A percentile compares a stretch with the other conserved stretches of the same genome.
Conservation (phyloP, 2,797 vertebrate genomes). For the Hemibagrus guttatus region DNA sequence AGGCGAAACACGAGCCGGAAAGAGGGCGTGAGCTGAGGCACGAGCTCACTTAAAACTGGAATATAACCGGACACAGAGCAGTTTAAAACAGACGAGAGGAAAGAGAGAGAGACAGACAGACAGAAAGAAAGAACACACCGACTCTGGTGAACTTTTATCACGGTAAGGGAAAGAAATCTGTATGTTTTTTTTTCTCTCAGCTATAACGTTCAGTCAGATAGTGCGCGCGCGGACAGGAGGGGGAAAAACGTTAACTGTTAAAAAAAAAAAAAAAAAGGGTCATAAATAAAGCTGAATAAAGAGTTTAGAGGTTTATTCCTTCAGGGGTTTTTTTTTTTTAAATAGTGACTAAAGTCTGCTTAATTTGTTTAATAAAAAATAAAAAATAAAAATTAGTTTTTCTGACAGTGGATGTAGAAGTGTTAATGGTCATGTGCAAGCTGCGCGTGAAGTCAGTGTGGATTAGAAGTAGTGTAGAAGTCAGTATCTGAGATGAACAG, state of each 20-base stretch:
- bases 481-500: neutral
- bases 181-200: neutral
- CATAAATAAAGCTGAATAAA: neutral
- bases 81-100: neutral
- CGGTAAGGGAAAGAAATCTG: neutral
- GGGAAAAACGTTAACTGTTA: neutral
- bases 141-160: neutral
- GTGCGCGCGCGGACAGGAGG: neutral
- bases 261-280: no score
- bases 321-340: no score
- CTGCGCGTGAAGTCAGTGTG: neutral
- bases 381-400: neutral
- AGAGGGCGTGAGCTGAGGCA: neutral
- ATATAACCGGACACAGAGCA: neutral
- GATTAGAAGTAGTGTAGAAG: no score
- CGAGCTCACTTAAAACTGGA: neutral
- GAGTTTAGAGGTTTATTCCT: neutral
- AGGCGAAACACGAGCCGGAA: constrained; percentile 24
- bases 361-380: no score
- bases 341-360: neutral
- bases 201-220: neutral
- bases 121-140: neutral
- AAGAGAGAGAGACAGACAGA: neutral
- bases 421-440: neutral
- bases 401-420: neutral